These are phyloP conservation scores for Symphodus melops DNA, from an alignment of 2,113 vertebrate species.

Conservation along the genomic window DNA sequence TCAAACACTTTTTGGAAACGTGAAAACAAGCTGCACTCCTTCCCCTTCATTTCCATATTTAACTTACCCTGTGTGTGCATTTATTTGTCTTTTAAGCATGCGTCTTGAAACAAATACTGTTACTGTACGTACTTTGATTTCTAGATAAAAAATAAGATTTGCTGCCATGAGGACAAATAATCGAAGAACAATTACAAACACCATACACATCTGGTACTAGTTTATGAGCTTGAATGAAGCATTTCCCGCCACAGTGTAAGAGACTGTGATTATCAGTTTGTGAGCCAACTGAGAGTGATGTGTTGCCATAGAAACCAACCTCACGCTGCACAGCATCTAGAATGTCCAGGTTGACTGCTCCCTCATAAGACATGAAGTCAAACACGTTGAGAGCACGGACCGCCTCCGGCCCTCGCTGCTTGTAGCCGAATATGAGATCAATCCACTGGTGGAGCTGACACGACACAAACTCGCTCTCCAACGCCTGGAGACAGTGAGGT, in stretches of 20 bases:
- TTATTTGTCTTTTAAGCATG: neutral
- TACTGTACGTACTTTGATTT: neutral
- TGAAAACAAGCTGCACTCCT: neutral
- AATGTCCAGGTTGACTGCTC: slow-evolving; percentile 92
- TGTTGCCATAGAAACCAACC: slow-evolving; percentile 81
- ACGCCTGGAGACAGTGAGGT: slow-evolving; percentile 82
- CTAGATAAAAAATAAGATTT: neutral
- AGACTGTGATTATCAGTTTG: slow-evolving; percentile 2
- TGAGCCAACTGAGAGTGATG: neutral
- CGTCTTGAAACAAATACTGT: neutral
- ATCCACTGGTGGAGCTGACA: slow-evolving; percentile 99
- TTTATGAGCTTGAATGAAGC: neutral
- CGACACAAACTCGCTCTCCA: slow-evolving; percentile 98
- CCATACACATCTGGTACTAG: neutral
- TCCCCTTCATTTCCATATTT: neutral
- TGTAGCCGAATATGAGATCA: slow-evolving; percentile 98
- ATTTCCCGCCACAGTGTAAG: neutral
- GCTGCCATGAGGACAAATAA: neutral
- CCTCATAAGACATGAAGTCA: slow-evolving; percentile 96
- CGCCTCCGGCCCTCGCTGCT: slow-evolving; percentile 96
- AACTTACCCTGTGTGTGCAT: neutral
- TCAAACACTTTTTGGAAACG: neutral
- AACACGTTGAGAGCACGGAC: slow-evolving; percentile 97
- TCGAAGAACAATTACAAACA: neutral
- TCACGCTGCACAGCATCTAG: slow-evolving; percentile 91